phyloP scores from a whole-genome alignment of 2,113 vertebrate species.

The Mesocricetus auratus region DNA sequence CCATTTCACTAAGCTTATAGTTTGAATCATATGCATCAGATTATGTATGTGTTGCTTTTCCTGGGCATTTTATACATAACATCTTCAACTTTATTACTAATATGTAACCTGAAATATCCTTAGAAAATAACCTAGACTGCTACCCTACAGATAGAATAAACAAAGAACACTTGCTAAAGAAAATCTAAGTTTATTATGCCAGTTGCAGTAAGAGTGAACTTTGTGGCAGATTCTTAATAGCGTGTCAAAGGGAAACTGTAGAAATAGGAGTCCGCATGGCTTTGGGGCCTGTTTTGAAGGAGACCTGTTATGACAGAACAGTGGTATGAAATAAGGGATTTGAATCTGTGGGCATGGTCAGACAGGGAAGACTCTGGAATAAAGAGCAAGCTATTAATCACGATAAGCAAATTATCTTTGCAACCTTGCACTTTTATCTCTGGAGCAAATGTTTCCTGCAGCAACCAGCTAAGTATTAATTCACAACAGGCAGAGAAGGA shows the following conservation, averaged over 20 bases:
- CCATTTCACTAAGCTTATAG: background rate
- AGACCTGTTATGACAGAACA: background rate
- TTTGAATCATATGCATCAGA: background rate
- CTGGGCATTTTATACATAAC: background rate
- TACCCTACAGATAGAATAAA: background rate
- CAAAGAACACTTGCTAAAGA: background rate
- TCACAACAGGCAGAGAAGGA: background rate
- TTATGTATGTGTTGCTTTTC: background rate
- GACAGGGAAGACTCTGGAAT: background rate
- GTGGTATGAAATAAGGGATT: background rate
- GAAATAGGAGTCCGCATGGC: background rate
- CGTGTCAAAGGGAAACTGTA: background rate
- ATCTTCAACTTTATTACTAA: slow-evolving; percentile 8
- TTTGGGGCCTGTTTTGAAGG: background rate
- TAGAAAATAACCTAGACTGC: background rate
- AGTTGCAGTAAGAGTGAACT: background rate
- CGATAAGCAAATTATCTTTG: background rate
- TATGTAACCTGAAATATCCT: background rate
- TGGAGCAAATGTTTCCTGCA: slow-evolving; percentile 14
- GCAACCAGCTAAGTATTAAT: background rate
- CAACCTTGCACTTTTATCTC: background rate
- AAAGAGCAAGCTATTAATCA: background rate
- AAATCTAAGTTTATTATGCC: background rate
- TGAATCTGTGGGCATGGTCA: too few species aligned
- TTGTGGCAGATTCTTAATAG: background rate